A percentile compares a stretch with the other conserved stretches of the same genome.
Evolutionary conservation across 2,797 vertebrate species (phyloP).

Genomic region (Siniperca obscura): DNA sequence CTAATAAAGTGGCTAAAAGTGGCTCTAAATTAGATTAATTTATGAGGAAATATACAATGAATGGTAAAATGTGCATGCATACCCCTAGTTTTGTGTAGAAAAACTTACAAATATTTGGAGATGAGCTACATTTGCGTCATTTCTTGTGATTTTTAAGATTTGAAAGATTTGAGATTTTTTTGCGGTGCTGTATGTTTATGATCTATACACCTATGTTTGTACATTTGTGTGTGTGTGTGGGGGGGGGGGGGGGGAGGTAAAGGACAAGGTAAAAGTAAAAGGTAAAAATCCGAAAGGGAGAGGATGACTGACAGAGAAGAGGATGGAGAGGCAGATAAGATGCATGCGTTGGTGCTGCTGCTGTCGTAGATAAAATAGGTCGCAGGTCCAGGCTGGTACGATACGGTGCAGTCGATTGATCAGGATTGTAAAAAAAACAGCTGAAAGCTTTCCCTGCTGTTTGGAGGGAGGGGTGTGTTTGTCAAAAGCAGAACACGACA

Average conservation of each 20-base stretch:
- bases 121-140: not conserved
- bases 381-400: not conserved
- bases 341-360: not conserved
- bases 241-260: not conserved
- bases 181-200: not conserved
- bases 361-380: not conserved
- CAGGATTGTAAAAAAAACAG: slow-evolving; percentile 12
- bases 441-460: not conserved
- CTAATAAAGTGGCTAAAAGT: not conserved
- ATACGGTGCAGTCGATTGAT: not conserved
- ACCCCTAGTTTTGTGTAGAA: not conserved
- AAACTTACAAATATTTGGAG: not conserved
- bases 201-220: not conserved
- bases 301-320: not conserved
- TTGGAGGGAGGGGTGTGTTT: not conserved
- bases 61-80: not conserved
- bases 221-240: not conserved
- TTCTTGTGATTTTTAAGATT: not conserved
- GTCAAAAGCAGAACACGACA: not conserved
- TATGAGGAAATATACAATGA: too few species aligned
- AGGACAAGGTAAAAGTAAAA: too few species aligned
- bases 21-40: not conserved
- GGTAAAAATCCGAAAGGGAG: not conserved
- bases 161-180: not conserved
- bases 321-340: too few species aligned